These are phyloP conservation scores for Parambassis ranga DNA, from an alignment of 2,797 vertebrate genomes.

Conservation along the genomic window DNA sequence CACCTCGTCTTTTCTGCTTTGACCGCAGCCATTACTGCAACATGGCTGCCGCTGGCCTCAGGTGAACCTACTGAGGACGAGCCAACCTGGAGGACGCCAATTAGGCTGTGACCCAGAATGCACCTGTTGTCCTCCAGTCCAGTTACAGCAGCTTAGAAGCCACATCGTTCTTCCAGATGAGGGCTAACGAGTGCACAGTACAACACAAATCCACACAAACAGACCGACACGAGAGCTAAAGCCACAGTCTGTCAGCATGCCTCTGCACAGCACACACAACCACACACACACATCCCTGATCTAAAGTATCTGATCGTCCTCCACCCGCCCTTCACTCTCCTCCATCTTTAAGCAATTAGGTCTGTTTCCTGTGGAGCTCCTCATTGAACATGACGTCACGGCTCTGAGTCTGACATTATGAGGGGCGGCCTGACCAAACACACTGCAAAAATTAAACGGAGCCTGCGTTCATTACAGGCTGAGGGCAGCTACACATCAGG, in stretches of 20 bases:
- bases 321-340: constrained; percentile 20
- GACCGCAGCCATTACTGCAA: no score
- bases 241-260: not conserved
- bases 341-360: constrained; percentile 25
- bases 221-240: not conserved
- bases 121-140: not conserved
- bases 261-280: not conserved
- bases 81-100: no score
- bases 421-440: constrained; percentile 6
- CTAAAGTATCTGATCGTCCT: constrained; percentile 11
- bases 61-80: no score
- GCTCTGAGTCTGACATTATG: constrained; percentile 38
- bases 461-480: constrained; percentile 9
- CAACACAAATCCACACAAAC: not conserved
- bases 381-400: constrained; percentile 40
- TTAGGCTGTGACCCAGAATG: no score
- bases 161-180: not conserved
- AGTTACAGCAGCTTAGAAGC: not conserved
- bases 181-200: not conserved
- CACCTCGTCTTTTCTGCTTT: no score
- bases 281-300: not conserved
- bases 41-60: no score
- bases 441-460: constrained; percentile 13
- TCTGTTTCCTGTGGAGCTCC: constrained; percentile 12
- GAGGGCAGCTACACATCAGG: not conserved